Evolutionary conservation across 2,113 vertebrate species (phyloP).

Genomic region (Ibidorhyncha struthersii): DNA sequence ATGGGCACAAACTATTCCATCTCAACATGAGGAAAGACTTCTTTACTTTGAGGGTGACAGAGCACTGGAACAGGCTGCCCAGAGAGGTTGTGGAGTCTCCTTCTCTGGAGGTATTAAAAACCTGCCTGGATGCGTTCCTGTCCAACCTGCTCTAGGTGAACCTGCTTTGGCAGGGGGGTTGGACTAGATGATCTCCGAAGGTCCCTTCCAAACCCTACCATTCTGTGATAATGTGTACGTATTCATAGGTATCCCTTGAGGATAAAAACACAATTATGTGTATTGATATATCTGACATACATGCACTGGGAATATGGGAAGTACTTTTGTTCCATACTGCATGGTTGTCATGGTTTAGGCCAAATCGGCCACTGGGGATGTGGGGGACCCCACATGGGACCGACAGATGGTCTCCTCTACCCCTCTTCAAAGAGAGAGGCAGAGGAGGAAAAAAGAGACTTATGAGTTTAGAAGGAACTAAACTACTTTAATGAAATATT

Average conservation of each 20-base stretch:
- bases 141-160: neutral
- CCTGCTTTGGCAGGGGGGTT: neutral
- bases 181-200: neutral
- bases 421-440: too few relatives aligned
- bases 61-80: neutral
- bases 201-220: neutral
- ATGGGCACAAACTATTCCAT: neutral
- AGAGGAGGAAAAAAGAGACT: too few relatives aligned
- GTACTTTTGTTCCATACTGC: neutral
- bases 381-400: too few relatives aligned
- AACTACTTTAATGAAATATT: too few relatives aligned
- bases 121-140: neutral
- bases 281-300: neutral
- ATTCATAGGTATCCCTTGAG: neutral
- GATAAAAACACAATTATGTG: neutral
- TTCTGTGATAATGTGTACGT: neutral
- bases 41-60: neutral
- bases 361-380: too few relatives aligned
- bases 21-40: neutral
- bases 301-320: neutral
- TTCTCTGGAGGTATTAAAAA: neutral
- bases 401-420: too few relatives aligned
- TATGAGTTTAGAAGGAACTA: too few relatives aligned
- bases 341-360: too few relatives aligned
- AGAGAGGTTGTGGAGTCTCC: neutral